Evolutionary conservation across 2,113 vertebrate species (phyloP).

Genomic region (Bothrops jararaca): DNA sequence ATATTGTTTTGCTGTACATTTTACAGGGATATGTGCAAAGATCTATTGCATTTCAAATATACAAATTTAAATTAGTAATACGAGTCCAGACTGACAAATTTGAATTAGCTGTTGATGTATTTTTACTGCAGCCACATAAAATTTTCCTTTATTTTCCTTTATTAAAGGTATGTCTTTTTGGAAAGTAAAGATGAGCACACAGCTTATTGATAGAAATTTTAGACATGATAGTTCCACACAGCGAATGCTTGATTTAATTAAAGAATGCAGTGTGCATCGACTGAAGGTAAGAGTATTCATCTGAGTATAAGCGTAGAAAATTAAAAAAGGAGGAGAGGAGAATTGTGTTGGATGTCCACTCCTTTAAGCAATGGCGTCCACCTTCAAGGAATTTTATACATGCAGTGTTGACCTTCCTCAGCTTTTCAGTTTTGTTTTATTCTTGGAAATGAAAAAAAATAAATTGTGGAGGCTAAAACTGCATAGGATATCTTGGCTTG

Average conservation of each 20-base stretch:
- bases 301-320: neutral
- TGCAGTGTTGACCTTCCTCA: neutral
- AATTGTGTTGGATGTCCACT: neutral
- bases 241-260: neutral
- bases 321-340: neutral
- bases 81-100: too few relatives aligned
- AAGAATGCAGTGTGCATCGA: neutral
- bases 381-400: conserved; percentile 2
- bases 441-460: neutral
- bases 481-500: rapidly evolving
- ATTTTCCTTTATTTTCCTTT: too few relatives aligned
- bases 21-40: neutral
- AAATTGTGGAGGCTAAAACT: neutral
- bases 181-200: neutral
- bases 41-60: too few relatives aligned
- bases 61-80: too few relatives aligned
- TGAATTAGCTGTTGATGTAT: too few relatives aligned
- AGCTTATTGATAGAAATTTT: neutral
- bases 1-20: neutral
- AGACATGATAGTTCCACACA: neutral
- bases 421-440: neutral
- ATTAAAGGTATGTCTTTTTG: neutral
- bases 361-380: neutral
- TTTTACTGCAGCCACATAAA: too few relatives aligned
- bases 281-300: conserved; percentile 4